These are phyloP conservation scores for fruit fly (Drosophila melanogaster) DNA, from an alignment of 1,140 invertebrate genomes.

Conservation along the genomic window Release_6_plus_ISO1_MT NT_037436.4:10977501-10978000, in stretches of 20 bases:
- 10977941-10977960: slow-evolving; percentile 65
- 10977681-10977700: neutral
- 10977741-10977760: slow-evolving; percentile 83
- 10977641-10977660: too few species aligned
- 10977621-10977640: too few species aligned
- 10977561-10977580: too few species aligned
- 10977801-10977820: slow-evolving; percentile 13
- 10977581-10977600: too few species aligned
- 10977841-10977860: neutral
- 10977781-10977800: slow-evolving; percentile 73
- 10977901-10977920: slow-evolving; percentile 63
- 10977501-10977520: slow-evolving; percentile 69
- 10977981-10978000: slow-evolving; percentile 51
- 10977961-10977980: neutral
- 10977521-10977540: slow-evolving; percentile 6
- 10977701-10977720: slow-evolving; percentile 19
- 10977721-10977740: slow-evolving; percentile 80
- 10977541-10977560: too few species aligned
- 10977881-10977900: slow-evolving; percentile 64
- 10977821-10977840: neutral
- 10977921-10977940: slow-evolving; percentile 74
- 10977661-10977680: too few species aligned
- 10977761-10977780: slow-evolving; percentile 83
- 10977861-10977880: neutral
- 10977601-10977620: too few species aligned